Conservation (phyloP, 2,797 vertebrate genomes). For the Gambusia yucatana region DNA sequence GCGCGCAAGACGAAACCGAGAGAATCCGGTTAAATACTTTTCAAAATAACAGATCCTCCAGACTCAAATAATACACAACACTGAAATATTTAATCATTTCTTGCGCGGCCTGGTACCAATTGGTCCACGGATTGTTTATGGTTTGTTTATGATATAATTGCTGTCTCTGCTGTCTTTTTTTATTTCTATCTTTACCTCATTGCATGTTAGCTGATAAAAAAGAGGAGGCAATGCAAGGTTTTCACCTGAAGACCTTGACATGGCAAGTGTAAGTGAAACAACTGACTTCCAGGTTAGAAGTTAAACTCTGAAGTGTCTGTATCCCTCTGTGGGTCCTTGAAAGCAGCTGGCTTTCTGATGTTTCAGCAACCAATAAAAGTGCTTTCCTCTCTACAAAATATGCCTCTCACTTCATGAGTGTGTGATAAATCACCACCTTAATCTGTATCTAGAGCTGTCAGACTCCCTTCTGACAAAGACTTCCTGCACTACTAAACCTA, state of each 20-base stretch:
- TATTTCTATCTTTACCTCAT: background rate
- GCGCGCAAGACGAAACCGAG: too few relatives aligned
- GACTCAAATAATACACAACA: too few relatives aligned
- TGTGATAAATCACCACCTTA: conserved; percentile 61
- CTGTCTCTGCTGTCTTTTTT: background rate
- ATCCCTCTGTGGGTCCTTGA: conserved; percentile 30
- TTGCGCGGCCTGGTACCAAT: too few relatives aligned
- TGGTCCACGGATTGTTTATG: too few relatives aligned
- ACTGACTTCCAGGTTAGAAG: conserved; percentile 22
- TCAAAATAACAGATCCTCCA: too few relatives aligned
- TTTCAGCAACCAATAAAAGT: conserved; percentile 62
- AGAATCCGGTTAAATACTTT: too few relatives aligned
- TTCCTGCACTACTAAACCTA: conserved; percentile 63
- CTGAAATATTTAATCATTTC: too few relatives aligned
- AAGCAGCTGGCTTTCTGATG: conserved; percentile 48
- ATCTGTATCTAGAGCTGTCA: conserved; percentile 57
- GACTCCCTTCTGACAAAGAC: conserved; percentile 62
- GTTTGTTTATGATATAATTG: background rate
- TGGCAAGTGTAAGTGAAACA: conserved; percentile 24
- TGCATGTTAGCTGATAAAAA: background rate
- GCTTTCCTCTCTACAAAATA: conserved; percentile 44
- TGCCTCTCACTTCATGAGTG: conserved; percentile 31
- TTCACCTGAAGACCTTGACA: background rate
- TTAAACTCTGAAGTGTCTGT: conserved; percentile 28
- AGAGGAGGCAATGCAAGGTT: background rate